These are phyloP conservation scores for Leucopsar rothschildi DNA, from an alignment of 2,113 vertebrate genomes.

Conservation along the genomic window DNA sequence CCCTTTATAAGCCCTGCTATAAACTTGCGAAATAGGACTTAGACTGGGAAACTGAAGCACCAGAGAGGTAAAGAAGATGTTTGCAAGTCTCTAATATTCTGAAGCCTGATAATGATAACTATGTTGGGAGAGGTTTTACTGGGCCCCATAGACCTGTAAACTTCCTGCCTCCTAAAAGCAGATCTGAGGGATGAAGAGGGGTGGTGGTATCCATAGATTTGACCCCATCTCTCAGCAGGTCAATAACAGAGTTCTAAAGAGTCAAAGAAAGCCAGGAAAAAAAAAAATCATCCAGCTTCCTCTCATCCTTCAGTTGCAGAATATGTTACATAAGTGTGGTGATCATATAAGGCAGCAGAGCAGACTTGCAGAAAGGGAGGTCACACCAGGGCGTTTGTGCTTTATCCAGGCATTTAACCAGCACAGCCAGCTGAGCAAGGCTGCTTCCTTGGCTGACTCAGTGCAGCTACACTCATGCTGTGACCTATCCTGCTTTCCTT, in stretches of 20 bases:
- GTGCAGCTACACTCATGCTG: background rate
- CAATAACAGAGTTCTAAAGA: background rate
- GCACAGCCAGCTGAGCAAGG: background rate
- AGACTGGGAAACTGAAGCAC: background rate
- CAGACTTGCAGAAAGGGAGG: background rate
- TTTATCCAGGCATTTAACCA: background rate
- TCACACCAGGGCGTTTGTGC: background rate
- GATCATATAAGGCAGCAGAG: background rate
- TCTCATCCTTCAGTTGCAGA: background rate
- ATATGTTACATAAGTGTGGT: background rate
- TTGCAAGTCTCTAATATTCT: background rate
- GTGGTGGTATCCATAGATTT: fast-evolving
- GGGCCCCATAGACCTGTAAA: background rate
- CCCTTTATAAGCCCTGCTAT: background rate
- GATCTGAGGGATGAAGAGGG: background rate
- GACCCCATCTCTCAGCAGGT: background rate
- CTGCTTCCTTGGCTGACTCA: background rate
- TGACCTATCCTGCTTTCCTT: background rate
- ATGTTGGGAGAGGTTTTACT: background rate
- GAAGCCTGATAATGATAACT: background rate
- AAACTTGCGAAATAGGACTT: fast-evolving
- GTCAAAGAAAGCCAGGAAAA: background rate
- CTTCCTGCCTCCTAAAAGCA: background rate
- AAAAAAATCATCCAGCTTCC: background rate
- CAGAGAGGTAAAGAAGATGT: background rate